Conservation (phyloP, 2,113 vertebrate species). For the Leucosticte australis region DNA sequence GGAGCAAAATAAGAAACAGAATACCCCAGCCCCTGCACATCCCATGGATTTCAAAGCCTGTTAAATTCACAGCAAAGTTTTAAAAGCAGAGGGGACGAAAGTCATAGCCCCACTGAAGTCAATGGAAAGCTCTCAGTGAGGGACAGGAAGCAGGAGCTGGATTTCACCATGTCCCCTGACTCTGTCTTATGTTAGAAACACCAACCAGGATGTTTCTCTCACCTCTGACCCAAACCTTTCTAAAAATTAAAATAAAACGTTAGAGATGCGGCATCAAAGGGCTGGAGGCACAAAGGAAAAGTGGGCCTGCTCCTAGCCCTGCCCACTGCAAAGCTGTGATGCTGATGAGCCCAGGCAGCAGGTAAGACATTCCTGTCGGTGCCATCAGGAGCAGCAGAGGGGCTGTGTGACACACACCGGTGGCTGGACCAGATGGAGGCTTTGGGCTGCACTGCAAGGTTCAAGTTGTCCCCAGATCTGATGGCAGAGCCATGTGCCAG, state of each 20-base stretch:
- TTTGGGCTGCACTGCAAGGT: neutral
- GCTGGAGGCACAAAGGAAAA: neutral
- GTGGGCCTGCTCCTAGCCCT: neutral
- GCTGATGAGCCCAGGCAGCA: neutral
- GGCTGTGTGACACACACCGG: neutral
- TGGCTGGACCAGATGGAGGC: conserved; percentile 19
- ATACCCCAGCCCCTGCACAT: neutral
- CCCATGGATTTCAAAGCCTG: neutral
- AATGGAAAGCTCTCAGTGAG: neutral
- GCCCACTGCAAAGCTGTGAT: accelerated
- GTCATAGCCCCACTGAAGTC: neutral
- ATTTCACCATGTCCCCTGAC: neutral
- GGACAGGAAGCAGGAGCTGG: neutral
- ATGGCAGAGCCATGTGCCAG: neutral
- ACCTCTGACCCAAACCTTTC: neutral
- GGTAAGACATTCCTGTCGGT: neutral
- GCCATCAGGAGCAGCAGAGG: neutral
- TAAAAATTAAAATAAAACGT: neutral
- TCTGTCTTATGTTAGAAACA: neutral
- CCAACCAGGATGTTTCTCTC: neutral
- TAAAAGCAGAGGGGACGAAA: neutral
- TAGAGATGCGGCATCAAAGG: neutral
- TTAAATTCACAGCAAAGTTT: neutral
- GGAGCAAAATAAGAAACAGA: neutral
- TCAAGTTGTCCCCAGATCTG: neutral